Conservation (phyloP, 2,113 vertebrate species). For the Calyptommatus sinebrachiatus region DNA sequence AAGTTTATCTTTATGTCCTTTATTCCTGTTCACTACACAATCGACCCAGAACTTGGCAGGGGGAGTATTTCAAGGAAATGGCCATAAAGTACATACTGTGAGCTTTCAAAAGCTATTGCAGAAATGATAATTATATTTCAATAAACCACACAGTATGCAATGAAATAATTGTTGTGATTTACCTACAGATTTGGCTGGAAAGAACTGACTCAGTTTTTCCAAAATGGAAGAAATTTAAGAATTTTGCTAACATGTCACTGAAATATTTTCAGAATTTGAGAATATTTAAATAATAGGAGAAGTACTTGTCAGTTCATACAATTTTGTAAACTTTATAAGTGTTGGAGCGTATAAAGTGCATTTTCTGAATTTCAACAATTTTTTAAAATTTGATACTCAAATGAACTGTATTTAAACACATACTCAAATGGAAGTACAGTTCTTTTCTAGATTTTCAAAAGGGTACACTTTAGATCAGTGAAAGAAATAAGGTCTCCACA, state of each 20-base stretch:
- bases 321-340: no score
- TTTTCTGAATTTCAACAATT: no score
- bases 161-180: background rate
- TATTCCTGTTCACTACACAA: background rate
- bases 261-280: no score
- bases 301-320: background rate
- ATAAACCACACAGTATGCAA: background rate
- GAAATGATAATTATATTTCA: no score
- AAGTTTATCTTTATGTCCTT: background rate
- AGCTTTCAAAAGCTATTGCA: background rate
- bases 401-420: no score
- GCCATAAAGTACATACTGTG: background rate
- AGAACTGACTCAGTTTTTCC: background rate
- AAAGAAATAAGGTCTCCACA: no score
- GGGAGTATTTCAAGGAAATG: background rate
- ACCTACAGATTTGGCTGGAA: background rate
- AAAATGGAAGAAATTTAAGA: background rate
- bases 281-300: background rate
- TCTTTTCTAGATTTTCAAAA: no score
- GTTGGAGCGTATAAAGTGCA: no score
- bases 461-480: no score
- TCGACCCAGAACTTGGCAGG: background rate
- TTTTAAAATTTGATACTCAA: no score
- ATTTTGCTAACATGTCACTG: no score
- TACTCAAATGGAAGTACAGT: no score